These are phyloP conservation scores for Oostethus manadensis DNA, from an alignment of 2,113 vertebrate species.

Conservation along the genomic window DNA sequence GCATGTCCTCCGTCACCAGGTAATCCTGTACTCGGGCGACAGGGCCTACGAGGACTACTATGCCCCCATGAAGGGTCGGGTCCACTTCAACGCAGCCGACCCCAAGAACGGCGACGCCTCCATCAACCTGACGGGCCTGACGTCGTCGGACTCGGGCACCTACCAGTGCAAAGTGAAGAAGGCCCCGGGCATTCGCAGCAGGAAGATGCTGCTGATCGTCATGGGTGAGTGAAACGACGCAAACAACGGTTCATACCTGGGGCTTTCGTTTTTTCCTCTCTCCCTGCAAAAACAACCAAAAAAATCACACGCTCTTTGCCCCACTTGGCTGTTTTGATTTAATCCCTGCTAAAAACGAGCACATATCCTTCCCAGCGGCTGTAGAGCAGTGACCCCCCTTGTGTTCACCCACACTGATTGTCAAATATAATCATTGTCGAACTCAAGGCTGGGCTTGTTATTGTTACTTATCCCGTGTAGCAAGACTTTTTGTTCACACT, in stretches of 20 bases:
- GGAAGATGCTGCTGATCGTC: slow-evolving; percentile 83
- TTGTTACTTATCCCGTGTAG: slow-evolving; percentile 2
- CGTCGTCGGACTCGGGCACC: slow-evolving; percentile 79
- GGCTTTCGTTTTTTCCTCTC: slow-evolving; percentile 3
- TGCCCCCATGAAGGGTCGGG: slow-evolving; percentile 71
- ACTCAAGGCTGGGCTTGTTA: background rate
- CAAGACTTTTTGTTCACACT: background rate
- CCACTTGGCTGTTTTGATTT: slow-evolving; percentile 46
- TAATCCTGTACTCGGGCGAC: slow-evolving; percentile 85
- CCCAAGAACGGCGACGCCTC: slow-evolving; percentile 86
- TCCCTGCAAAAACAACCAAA: slow-evolving; percentile 22
- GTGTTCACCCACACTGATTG: slow-evolving; percentile 18
- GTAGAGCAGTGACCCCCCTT: slow-evolving; percentile 18
- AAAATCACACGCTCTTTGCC: slow-evolving; percentile 34
- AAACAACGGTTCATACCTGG: background rate
- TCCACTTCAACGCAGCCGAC: slow-evolving; percentile 81
- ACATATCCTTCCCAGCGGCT: slow-evolving; percentile 52
- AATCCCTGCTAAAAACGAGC: slow-evolving; percentile 44
- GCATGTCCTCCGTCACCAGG: slow-evolving; percentile 57
- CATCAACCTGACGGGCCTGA: slow-evolving; percentile 80
- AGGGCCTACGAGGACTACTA: slow-evolving; percentile 79
- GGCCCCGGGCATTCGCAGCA: slow-evolving; percentile 81
- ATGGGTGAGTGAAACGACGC: slow-evolving; percentile 74
- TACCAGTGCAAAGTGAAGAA: slow-evolving; percentile 98
- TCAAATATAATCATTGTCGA: slow-evolving; percentile 19